Evolutionary conservation across 2,797 vertebrate genomes (phyloP).

Genomic region (Chaetophractus vellerosus): DNA sequence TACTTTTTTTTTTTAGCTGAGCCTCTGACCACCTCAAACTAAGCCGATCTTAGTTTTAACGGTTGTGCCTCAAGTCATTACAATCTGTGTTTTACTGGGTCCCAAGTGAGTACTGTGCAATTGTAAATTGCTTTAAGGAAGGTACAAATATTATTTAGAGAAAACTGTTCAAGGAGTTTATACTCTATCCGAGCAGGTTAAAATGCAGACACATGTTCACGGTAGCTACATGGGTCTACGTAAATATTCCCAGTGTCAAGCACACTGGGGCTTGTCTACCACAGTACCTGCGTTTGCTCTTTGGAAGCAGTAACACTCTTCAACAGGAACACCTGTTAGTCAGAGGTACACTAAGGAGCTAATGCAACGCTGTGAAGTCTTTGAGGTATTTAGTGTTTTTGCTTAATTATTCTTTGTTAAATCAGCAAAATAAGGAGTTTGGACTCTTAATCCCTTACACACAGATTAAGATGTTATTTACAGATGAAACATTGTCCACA

Average conservation of each 20-base stretch:
- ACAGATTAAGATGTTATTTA: constrained; percentile 31
- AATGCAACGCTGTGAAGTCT: not conserved
- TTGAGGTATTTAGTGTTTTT: not conserved
- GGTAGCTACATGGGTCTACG: not conserved
- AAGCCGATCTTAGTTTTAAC: constrained; percentile 2
- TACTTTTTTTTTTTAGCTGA: no score
- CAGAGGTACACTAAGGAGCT: not conserved
- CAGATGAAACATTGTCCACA: not conserved
- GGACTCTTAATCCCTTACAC: not conserved
- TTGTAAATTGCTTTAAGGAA: not conserved
- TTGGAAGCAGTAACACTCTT: not conserved
- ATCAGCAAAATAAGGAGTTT: constrained; percentile 9
- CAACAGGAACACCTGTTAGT: not conserved
- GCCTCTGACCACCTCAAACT: no score
- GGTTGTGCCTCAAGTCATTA: not conserved
- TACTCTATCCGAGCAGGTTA: constrained; percentile 22
- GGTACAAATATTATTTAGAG: not conserved
- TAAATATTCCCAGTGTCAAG: not conserved
- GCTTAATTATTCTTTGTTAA: not conserved
- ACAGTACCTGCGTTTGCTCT: not conserved
- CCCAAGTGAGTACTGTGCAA: not conserved
- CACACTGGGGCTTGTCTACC: not conserved
- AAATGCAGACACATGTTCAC: not conserved
- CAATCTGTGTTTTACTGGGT: not conserved
- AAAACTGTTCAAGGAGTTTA: constrained; percentile 37